phyloP scores from a whole-genome alignment of 2,888 invertebrate species.

The Phaonia tiefii region DNA sequence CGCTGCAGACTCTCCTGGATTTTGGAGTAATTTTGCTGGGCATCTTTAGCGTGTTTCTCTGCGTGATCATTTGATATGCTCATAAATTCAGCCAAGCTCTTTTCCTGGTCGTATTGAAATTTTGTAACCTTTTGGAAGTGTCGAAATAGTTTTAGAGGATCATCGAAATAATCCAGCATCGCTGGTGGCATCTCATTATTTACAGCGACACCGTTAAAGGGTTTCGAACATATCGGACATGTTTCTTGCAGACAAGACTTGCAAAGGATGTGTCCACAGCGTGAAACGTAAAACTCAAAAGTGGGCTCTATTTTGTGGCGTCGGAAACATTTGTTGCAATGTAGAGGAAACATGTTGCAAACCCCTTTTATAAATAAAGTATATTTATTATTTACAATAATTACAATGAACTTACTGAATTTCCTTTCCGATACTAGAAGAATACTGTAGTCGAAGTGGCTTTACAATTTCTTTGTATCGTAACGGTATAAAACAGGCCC shows the following conservation, averaged over 20 bases:
- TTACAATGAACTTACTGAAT: too few species aligned
- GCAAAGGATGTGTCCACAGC: too few species aligned
- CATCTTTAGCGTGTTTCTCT: constrained; percentile 32
- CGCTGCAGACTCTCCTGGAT: constrained; percentile 33
- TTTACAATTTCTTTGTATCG: too few species aligned
- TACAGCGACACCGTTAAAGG: constrained; percentile 52
- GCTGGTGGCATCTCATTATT: constrained; percentile 58
- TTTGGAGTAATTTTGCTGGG: constrained; percentile 37
- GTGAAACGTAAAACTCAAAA: too few species aligned
- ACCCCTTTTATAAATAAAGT: too few species aligned
- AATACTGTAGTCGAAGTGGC: too few species aligned
- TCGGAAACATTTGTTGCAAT: too few species aligned
- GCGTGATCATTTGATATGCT: constrained; percentile 28
- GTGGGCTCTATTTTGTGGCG: too few species aligned
- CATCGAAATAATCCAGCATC: constrained; percentile 61
- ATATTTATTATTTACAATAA: too few species aligned
- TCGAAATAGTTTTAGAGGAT: constrained; percentile 51
- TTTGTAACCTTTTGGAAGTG: constrained; percentile 56
- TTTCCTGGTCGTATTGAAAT: constrained; percentile 66
- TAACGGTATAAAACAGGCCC: too few species aligned
- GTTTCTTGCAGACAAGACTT: background rate
- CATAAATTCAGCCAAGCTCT: constrained; percentile 38
- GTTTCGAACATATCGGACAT: constrained; percentile 60
- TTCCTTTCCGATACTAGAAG: too few species aligned
- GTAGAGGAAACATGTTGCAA: too few species aligned